phyloP scores from a whole-genome alignment of 2,113 vertebrate genomes.

The Pipa parva region DNA sequence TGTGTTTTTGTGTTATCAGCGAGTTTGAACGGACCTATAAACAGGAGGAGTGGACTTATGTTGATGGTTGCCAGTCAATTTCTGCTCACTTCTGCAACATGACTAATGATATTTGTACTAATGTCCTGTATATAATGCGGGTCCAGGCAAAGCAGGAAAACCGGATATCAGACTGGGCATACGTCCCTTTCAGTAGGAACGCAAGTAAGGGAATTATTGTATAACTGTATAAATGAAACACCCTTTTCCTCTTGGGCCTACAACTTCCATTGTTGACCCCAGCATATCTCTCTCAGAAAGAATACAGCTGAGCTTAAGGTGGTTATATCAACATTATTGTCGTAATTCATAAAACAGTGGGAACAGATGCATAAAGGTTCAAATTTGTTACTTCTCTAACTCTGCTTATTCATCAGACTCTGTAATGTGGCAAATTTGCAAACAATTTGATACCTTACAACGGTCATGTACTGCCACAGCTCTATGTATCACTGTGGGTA shows the following conservation, averaged over 20 bases:
- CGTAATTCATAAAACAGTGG: no score
- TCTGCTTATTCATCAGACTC: no score
- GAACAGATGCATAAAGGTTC: no score
- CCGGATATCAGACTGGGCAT: conserved; percentile 12
- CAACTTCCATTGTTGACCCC: no score
- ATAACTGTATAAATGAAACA: not conserved
- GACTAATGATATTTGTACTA: not conserved
- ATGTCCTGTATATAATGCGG: conserved; percentile 5
- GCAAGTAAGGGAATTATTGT: conserved; percentile 23
- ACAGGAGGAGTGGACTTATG: not conserved
- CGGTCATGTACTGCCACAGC: no score
- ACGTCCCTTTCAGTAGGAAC: conserved; percentile 12
- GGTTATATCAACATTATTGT: no score
- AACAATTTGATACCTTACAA: no score
- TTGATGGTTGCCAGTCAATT: not conserved
- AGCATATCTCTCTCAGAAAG: no score
- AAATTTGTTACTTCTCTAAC: no score
- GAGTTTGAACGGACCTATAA: not conserved
- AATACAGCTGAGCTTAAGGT: no score
- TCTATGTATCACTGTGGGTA: no score
- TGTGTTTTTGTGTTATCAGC: not conserved
- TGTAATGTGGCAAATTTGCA: no score
- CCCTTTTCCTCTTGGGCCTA: not conserved
- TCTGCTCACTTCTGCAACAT: conserved; percentile 3
- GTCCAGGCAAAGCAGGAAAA: conserved; percentile 7